Percentiles rank a stretch among this genome's conserved stretches.
These are phyloP conservation scores for Chondrilla cf. caribensis DNA, from an alignment of 37 sponge, comb jelly and placozoan species.

Conservation along the genomic window DNA sequence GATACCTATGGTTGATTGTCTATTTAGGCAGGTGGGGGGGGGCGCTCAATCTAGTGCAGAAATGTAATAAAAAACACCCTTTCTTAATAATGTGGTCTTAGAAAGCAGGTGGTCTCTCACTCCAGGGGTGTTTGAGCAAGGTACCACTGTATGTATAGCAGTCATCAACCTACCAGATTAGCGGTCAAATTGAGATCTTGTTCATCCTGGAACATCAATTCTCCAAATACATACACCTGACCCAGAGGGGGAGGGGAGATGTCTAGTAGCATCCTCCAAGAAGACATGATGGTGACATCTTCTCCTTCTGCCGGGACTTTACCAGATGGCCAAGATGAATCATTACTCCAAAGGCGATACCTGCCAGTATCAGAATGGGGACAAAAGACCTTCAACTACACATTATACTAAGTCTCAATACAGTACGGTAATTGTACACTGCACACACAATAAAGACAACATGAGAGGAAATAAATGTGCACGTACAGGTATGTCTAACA, in stretches of 20 bases:
- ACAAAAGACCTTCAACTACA: not conserved
- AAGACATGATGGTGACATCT: slow-evolving; percentile 59
- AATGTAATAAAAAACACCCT: no score
- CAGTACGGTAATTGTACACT: no score
- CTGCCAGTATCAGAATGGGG: slow-evolving; percentile 6
- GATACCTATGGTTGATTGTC: no score
- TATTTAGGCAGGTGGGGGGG: no score
- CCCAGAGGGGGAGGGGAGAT: slow-evolving; percentile 56
- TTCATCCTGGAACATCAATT: slow-evolving; percentile 67
- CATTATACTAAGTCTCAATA: no score
- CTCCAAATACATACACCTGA: slow-evolving; percentile 51
- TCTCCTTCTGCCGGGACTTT: slow-evolving; percentile 49
- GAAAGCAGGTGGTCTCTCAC: no score
- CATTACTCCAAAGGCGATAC: slow-evolving; percentile 71
- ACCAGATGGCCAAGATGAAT: slow-evolving; percentile 49
- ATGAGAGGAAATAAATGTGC: not conserved
- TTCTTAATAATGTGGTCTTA: no score
- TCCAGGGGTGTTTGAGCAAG: no score
- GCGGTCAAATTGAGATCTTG: slow-evolving; percentile 80
- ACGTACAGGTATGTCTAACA: no score
- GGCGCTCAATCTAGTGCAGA: not conserved
- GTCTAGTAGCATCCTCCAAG: slow-evolving; percentile 79
- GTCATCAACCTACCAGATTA: slow-evolving; percentile 49
- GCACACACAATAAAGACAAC: not conserved
- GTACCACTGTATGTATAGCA: no score